Evolutionary conservation across 2,113 vertebrate species (phyloP).

Genomic region (Hylia prasina): DNA sequence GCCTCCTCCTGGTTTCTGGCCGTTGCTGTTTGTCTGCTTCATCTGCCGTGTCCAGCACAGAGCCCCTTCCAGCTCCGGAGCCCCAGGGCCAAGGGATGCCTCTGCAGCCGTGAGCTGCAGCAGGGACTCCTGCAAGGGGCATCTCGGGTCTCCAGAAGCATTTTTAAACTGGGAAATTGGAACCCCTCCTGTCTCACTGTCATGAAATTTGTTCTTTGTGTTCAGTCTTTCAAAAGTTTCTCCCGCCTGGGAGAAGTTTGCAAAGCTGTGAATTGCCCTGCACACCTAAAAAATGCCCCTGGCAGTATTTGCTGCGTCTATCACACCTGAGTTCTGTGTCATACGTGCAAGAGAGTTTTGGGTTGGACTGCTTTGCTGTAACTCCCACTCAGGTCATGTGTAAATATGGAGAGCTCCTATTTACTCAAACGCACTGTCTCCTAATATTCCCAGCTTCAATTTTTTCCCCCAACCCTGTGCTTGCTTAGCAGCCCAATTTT

Average conservation of each 20-base stretch:
- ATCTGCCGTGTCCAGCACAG: neutral
- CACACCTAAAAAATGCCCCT: neutral
- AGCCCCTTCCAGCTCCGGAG: neutral
- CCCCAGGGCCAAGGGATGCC: fast-evolving
- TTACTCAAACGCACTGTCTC: neutral
- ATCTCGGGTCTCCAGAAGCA: neutral
- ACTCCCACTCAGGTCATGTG: neutral
- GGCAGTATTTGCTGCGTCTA: neutral
- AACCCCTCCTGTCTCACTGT: neutral
- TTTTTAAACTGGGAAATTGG: neutral
- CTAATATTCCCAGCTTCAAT: neutral
- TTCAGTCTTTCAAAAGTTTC: neutral
- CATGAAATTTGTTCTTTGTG: neutral
- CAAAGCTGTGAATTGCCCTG: neutral
- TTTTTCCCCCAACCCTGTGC: neutral
- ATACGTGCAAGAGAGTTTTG: neutral
- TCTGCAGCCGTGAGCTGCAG: neutral
- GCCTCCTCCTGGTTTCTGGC: neutral
- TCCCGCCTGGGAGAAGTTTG: neutral
- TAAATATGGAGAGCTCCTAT: neutral
- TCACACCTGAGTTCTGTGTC: neutral
- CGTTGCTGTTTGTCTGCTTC: neutral
- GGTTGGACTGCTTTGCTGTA: neutral
- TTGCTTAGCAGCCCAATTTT: neutral
- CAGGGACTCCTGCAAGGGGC: neutral